phyloP scores from a whole-genome alignment of 2,888 invertebrate species.

The Cryptocephalus primarius region DNA sequence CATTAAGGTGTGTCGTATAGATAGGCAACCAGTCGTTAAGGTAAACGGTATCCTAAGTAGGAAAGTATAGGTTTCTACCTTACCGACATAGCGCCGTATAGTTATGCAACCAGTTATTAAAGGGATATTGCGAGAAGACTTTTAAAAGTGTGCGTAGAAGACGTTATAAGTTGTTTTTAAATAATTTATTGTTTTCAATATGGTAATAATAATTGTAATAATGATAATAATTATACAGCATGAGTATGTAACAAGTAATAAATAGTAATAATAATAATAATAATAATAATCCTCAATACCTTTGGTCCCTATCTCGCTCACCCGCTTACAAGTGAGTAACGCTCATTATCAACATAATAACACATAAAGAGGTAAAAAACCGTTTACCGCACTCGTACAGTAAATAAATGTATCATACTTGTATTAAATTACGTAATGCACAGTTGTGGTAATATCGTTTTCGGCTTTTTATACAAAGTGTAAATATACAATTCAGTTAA shows the following conservation, averaged over 20 bases:
- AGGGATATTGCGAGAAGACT: too few species aligned
- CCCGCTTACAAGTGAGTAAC: constrained; percentile 6
- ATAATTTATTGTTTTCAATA: constrained; percentile 17
- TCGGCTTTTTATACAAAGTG: neutral
- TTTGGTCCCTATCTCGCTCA: constrained; percentile 33
- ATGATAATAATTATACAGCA: neutral
- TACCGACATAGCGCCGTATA: too few species aligned
- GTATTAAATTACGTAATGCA: too few species aligned
- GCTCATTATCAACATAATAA: constrained; percentile 6
- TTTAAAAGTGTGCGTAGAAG: too few species aligned
- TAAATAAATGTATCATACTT: neutral
- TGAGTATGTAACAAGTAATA: constrained; percentile 27
- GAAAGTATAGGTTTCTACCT: too few species aligned
- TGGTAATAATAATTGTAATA: constrained; percentile 6
- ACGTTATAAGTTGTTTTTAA: constrained; percentile 3
- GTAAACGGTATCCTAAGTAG: too few species aligned
- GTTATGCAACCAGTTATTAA: too few species aligned
- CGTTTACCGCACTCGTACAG: constrained; percentile 2
- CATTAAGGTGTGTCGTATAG: too few species aligned
- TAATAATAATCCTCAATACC: constrained; percentile 34
- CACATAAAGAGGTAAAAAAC: constrained; percentile 6
- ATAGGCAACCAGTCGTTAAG: too few species aligned
- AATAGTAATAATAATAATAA: constrained; percentile 7
- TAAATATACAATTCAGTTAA: constrained; percentile 26
- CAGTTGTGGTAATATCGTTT: too few species aligned